A percentile compares a stretch with the other conserved stretches of the same genome.
phyloP scores from a whole-genome alignment of 1,140 invertebrate genomes.

The Brachionus plicatilis region DNA sequence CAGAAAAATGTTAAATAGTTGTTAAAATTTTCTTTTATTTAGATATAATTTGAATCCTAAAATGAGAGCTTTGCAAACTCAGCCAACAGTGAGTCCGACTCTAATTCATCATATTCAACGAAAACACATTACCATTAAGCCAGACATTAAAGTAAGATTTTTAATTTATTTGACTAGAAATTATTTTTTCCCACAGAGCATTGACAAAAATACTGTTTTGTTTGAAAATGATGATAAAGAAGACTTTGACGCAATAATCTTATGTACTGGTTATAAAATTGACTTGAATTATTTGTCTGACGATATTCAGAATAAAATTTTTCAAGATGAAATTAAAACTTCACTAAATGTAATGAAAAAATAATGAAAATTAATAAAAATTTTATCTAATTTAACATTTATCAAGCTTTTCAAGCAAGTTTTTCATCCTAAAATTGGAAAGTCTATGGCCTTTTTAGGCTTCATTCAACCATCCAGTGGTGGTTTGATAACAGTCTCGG shows the following conservation, averaged over 20 bases:
- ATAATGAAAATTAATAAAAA: neutral
- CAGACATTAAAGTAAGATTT: slow-evolving; percentile 47
- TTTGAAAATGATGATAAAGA: slow-evolving; percentile 49
- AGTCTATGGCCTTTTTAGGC: slow-evolving; percentile 50
- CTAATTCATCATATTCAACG: slow-evolving; percentile 52
- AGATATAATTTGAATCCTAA: slow-evolving; percentile 53
- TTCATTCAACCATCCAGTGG: slow-evolving; percentile 53
- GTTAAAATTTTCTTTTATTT: neutral
- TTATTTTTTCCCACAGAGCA: slow-evolving; percentile 43
- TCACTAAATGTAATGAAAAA: slow-evolving; percentile 45
- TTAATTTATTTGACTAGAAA: neutral
- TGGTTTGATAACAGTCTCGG: slow-evolving; percentile 50
- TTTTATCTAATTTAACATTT: neutral
- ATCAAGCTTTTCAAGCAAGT: slow-evolving; percentile 51
- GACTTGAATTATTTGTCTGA: slow-evolving; percentile 50
- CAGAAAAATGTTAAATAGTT: neutral
- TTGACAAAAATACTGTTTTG: slow-evolving; percentile 47
- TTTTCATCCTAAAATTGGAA: slow-evolving; percentile 48
- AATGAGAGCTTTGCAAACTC: slow-evolving; percentile 50
- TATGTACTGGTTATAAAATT: slow-evolving; percentile 54
- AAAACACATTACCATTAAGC: slow-evolving; percentile 46
- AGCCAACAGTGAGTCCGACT: slow-evolving; percentile 52
- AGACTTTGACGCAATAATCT: slow-evolving; percentile 51
- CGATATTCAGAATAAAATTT: slow-evolving; percentile 43
- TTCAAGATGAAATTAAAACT: slow-evolving; percentile 45